A percentile compares a stretch with the other conserved stretches of the same genome.
Conservation (phyloP, 2,113 vertebrate genomes). For the Cheilinus undulatus region DNA sequence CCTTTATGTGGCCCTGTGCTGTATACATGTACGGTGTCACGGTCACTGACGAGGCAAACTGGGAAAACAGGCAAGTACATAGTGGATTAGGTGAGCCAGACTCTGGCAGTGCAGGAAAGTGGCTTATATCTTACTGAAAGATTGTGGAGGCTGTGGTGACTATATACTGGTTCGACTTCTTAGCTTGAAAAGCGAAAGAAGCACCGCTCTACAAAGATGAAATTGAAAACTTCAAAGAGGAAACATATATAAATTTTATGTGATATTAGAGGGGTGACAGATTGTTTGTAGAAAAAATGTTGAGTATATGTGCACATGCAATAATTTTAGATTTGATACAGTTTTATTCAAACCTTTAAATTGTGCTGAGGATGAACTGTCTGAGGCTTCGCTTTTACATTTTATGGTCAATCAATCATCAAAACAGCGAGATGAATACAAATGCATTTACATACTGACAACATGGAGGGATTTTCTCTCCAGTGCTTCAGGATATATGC, state of each 20-base stretch:
- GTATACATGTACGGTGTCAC: constrained; percentile 40
- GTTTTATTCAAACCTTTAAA: constrained; percentile 33
- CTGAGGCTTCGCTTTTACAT: constrained; percentile 14
- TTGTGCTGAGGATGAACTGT: constrained; percentile 35
- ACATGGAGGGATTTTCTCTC: constrained; percentile 42
- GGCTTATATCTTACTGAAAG: constrained; percentile 37
- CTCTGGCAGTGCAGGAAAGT: constrained; percentile 19
- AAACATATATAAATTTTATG: constrained; percentile 62
- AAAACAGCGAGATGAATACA: constrained; percentile 41
- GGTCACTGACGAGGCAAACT: constrained; percentile 1
- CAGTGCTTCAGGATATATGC: constrained; percentile 38
- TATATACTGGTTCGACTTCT: constrained; percentile 24
- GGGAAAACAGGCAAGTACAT: constrained; percentile 13
- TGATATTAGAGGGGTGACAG: constrained; percentile 50
- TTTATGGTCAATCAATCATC: constrained; percentile 69
- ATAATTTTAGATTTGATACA: constrained; percentile 46
- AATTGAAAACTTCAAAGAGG: constrained; percentile 48
- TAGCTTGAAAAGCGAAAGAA: constrained; percentile 20
- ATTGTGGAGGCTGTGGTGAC: constrained; percentile 22
- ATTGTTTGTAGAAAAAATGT: constrained; percentile 53
- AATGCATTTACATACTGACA: constrained; percentile 62
- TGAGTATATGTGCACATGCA: constrained; percentile 14
- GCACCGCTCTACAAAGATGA: constrained; percentile 21
- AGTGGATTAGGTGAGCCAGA: constrained; percentile 58
- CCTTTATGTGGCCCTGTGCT: constrained; percentile 41